Evolutionary conservation across 2,888 invertebrate species (phyloP).

Genomic region (Ophioninae sp.): DNA sequence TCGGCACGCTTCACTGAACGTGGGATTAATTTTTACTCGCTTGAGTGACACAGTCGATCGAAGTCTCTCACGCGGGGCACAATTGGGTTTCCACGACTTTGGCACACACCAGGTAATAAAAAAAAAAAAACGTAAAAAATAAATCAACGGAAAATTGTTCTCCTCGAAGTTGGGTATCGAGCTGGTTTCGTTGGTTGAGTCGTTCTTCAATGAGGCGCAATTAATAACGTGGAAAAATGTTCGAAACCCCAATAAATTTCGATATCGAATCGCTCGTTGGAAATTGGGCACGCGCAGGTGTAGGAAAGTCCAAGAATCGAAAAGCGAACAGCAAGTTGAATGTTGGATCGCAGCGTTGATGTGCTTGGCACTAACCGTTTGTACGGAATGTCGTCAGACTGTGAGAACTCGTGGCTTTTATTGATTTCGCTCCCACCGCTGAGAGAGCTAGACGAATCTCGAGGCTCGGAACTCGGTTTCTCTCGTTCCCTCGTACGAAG

Average conservation of each 20-base stretch:
- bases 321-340: not conserved
- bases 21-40: constrained; percentile 69
- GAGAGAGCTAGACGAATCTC: not conserved
- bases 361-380: constrained; percentile 20
- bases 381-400: constrained; percentile 60
- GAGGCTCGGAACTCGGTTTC: constrained; percentile 28
- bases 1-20: constrained; percentile 73
- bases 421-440: constrained; percentile 54
- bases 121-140: not conserved
- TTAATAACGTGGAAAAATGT: not conserved
- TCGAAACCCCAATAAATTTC: not conserved
- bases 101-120: not conserved
- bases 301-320: constrained; percentile 11
- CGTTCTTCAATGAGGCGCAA: not conserved
- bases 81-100: not conserved
- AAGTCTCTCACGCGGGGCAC: not conserved
- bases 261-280: not conserved
- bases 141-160: not conserved
- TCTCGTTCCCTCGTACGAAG: constrained; percentile 1
- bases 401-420: constrained; percentile 52
- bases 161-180: not conserved
- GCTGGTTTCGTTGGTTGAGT: not conserved
- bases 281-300: constrained; percentile 7
- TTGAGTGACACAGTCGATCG: not conserved
- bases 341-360: not conserved